Conservation (phyloP, 1,140 invertebrate genomes). For the Paramacrobiotus metropolitanus region DNA sequence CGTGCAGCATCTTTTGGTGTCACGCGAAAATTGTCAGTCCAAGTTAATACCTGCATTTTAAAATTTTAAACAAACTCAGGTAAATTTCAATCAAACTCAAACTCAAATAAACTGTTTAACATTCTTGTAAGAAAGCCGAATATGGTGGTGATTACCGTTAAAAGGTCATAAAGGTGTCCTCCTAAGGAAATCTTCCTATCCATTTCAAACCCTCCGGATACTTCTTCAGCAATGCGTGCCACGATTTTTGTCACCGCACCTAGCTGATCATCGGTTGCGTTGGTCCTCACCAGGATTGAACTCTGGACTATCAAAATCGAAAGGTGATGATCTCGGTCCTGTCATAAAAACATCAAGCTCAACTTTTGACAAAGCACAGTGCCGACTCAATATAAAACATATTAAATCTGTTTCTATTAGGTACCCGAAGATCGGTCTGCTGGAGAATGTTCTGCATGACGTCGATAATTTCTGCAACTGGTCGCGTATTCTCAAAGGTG, state of each 20-base stretch:
- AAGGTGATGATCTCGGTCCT: background rate
- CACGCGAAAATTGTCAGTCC: background rate
- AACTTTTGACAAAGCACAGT: background rate
- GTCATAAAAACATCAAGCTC: background rate
- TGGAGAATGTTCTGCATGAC: background rate
- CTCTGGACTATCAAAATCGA: background rate
- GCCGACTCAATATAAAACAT: background rate
- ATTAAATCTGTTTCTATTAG: background rate
- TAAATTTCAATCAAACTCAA: too few species aligned
- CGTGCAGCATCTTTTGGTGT: background rate
- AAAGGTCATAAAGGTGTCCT: background rate
- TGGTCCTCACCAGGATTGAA: background rate
- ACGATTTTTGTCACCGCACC: background rate
- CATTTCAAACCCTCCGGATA: background rate
- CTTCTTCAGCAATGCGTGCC: background rate
- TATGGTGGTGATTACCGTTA: background rate
- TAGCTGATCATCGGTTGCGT: background rate
- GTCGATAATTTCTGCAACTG: background rate
- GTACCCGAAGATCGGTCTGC: background rate
- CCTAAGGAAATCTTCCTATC: background rate
- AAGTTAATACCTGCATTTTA: background rate
- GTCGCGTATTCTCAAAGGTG: background rate
- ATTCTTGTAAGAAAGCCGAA: too few species aligned
- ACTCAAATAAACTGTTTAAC: too few species aligned
- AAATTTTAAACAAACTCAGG: too few species aligned